These are phyloP conservation scores for Trinorchestia longiramus DNA, from an alignment of 1,140 invertebrate species.

Conservation along the genomic window DNA sequence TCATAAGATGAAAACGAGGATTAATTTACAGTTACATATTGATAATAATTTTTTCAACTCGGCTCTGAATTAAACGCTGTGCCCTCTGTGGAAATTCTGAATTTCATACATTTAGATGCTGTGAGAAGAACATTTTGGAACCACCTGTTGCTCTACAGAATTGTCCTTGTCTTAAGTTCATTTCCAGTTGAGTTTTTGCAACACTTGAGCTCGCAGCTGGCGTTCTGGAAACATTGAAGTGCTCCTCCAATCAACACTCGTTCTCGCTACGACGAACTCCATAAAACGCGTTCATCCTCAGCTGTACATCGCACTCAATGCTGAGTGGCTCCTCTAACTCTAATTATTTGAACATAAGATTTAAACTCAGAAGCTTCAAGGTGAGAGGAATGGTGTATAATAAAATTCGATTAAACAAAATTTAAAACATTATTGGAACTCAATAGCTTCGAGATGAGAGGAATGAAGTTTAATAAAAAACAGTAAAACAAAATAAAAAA, in stretches of 20 bases:
- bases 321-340: not conserved
- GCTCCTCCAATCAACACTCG: not conserved
- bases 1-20: not conserved
- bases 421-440: no score
- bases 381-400: no score
- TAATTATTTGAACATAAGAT: no score
- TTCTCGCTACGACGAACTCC: not conserved
- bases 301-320: not conserved
- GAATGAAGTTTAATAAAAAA: no score
- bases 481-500: not conserved
- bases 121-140: not conserved
- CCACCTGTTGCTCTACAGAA: not conserved
- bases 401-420: no score
- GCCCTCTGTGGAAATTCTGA: not conserved
- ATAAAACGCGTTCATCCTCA: not conserved
- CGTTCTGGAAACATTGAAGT: not conserved
- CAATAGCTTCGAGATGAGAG: no score
- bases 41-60: not conserved
- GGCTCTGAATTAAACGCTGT: not conserved
- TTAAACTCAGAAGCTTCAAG: no score
- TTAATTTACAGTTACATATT: not conserved
- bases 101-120: not conserved
- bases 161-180: not conserved
- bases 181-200: constrained; percentile 8
- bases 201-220: not conserved